Evolutionary conservation across 35 echinoderm and acorn worm species (phyloP).

Genomic region (Apostichopus californicus): DNA sequence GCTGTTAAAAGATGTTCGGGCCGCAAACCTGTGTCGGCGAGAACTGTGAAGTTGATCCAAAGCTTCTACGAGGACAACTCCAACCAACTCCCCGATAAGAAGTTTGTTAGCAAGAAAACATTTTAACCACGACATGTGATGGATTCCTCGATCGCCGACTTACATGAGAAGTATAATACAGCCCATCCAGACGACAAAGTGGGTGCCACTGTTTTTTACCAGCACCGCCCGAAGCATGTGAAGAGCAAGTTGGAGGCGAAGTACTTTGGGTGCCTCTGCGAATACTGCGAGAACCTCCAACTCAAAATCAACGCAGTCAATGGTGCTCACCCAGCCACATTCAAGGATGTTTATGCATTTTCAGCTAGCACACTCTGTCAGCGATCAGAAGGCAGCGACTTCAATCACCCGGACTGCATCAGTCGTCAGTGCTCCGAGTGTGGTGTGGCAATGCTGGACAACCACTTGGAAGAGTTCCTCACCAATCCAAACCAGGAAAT

Average conservation of each 20-base stretch:
- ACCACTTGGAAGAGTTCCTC: not conserved
- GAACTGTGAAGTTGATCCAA: constrained; percentile 58
- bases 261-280: constrained; percentile 67
- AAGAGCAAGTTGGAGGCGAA: constrained; percentile 52
- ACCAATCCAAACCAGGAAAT: not conserved
- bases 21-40: constrained; percentile 44
- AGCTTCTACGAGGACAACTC: constrained; percentile 70
- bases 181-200: constrained; percentile 62
- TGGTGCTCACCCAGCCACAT: constrained; percentile 9
- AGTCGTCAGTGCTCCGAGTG: constrained; percentile 53
- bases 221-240: constrained; percentile 67
- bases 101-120: constrained; percentile 64
- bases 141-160: constrained; percentile 59
- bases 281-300: constrained; percentile 70
- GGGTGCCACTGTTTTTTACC: constrained; percentile 62
- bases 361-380: constrained; percentile 42
- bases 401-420: constrained; percentile 49
- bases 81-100: constrained; percentile 62
- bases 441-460: constrained; percentile 56
- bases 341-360: constrained; percentile 53
- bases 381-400: constrained; percentile 9
- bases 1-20: constrained; percentile 57
- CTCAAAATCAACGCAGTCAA: constrained; percentile 57
- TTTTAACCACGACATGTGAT: constrained; percentile 59
- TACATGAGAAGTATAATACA: constrained; percentile 60